Base-by-base conservation (phyloP, 2,797 vertebrate genomes). In the Naso thynnoides region DNA sequence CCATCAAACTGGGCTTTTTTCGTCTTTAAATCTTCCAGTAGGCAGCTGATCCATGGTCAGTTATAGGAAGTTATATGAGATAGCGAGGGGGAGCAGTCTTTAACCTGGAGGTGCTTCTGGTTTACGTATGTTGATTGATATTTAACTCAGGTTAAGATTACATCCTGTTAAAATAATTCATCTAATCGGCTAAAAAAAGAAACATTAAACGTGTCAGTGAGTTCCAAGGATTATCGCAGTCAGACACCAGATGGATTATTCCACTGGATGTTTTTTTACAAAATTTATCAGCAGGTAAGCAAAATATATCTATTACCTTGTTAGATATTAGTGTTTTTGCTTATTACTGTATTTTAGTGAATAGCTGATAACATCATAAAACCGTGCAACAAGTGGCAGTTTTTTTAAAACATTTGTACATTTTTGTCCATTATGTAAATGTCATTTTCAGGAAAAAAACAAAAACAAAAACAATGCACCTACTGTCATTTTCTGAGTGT, bases 101-200 rank as follows among this genome's bases (percentile, higher is more conserved):
- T 83, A 61, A 82, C 82, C 82, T 76, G 64, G n/a, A 42, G 4
- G 60, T 87, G 85, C 75, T 82, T 73, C 78, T 68, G 81, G 63
- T 84, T 78, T 83, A 80, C 75, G 79, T 91, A 88, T 87, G 94
- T 91, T 91, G 88, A 91, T 92, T 91, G 89, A 63, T 68, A 82
- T 79, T 92, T 88, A 90, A 90, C 86, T 87, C 76, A 82, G 59
- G 13, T 80, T 83, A 88, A 88, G 83, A 85, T 91, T 84, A 80
- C 53, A 83, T 89, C 69, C 78, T 85, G 82, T 38, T 70, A 63
- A 76, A 76, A 86, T 86, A 66, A 58, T 73, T 86, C 36, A 81
- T 82, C 79, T 83, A 78, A 91, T 62, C 86, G 44, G 72, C 73
- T 75, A 67, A 82, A 86, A 70, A 38, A 75, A 58, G 18, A 56